Base-by-base conservation (phyloP, 2,888 invertebrate species). In the Uloborus plumipes region DNA sequence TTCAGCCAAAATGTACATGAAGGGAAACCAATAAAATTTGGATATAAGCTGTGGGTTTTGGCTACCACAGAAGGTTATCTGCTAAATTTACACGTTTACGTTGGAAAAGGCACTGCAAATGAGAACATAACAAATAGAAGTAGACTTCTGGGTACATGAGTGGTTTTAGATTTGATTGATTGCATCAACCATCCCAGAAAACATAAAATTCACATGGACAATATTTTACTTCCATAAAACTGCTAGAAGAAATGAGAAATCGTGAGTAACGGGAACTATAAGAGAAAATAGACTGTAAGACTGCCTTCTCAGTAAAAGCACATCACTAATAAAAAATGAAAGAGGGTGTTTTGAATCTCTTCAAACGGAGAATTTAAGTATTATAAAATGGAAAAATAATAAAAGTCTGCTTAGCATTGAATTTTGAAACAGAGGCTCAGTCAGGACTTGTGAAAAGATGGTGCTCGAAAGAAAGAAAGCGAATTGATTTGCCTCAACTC, bases 1-100 rank as follows among this genome's bases (percentile, higher is more conserved):
- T 53, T 69, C 69, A 6, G 53, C 53, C 2, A 69, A 51, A 69
- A 69, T 69, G 69, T 69, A 53, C 31, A 53, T 69, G 66, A 47
- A 22, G 18, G 47, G 66, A 66, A 66, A 51, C 66, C 50, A 66
- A 18, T 49, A 20, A 53, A 55, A 51, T 69, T 69, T 69, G 55
- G 31, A 26, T 69, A 69, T 16, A 69, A 55, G 31, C 53, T 69
- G 16, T 69, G 69, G 69, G 51, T 50, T 53, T 22, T 51, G 13
- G 65, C 49, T 16, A 20, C 65, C 7, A 6, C 65, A 18, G 65
- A 65, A 50, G 50, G 65, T n/a, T 65, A 65, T 15, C 65, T 49
- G 13, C 3, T 65, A 18, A 47, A 49, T 39, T 47, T 65, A 20
- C 47, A 65, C 9, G 49, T 49, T 7, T 49, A 65, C 13, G 65